Base-by-base conservation (phyloP, 2,113 vertebrate species). In the Otolemur garnettii region DNA sequence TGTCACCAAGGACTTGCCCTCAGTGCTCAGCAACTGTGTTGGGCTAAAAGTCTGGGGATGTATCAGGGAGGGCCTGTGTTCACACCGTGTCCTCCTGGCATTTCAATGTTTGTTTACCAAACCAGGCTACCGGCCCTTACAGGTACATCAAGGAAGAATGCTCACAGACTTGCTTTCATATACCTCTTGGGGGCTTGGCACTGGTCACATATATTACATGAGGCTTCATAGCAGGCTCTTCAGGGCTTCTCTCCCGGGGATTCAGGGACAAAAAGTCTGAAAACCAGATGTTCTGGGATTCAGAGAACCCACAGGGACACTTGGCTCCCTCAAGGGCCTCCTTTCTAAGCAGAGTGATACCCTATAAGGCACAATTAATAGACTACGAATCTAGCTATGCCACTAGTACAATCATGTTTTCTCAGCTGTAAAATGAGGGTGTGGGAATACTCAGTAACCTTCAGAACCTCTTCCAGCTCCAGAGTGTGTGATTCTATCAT, bases 1-100 rank as follows among this genome's bases (percentile, higher is more conserved):
- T 85, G 83, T 78, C 68, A 85, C 82, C 78, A 90, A 94, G 68
- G 22, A 81, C 77, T 75, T 69, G 45, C 90, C 69, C 60, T 77
- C 45, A 92, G 84, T 79, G 57, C 81, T 83, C 62, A 72, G 69
- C 22, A 57, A 79, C n/a, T 50, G 42, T 57, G 26, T 19, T 12
- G 9, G 82, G 55, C 82, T 74, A 2, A 53, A 64, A 60, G 53
- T 66, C 55, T 90, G 45, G 17, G 28, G 24, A 22, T 85, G 1
- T 35, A 66, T 26, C 1, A 10, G 45, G 66, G 55, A 91, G 74
- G 55, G 18, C 33, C 17, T 7, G 42, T 22, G 50, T 5, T 87
- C 68, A 93, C 72, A 9, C 1, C n/a, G 60, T 19, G n/a, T 66
- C 35, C 64, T 87, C 53, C 13, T 77, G 75, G 77, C 60, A 79